Percentiles rank a stretch among this genome's conserved stretches.
Conservation (phyloP, 1,140 invertebrate species). For the Aporrectodea caliginosa region DNA sequence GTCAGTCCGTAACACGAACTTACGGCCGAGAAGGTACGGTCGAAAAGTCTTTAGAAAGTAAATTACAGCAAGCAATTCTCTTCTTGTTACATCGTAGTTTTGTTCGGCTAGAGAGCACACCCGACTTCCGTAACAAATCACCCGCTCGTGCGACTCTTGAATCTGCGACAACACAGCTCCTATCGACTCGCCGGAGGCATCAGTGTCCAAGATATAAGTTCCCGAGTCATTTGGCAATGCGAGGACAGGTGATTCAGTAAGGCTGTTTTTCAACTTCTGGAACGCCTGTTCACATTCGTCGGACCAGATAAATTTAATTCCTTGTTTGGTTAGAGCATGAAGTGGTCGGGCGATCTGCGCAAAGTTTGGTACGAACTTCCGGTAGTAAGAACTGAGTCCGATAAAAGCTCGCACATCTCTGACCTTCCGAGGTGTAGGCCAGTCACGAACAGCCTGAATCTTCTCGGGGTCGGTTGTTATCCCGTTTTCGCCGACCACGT, state of each 20-base stretch:
- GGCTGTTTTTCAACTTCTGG: constrained; percentile 16
- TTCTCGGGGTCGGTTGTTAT: constrained; percentile 9
- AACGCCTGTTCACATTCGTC: background rate
- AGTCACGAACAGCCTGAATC: background rate
- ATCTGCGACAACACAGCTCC: constrained; percentile 30
- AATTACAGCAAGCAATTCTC: constrained; percentile 37
- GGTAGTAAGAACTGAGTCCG: constrained; percentile 22
- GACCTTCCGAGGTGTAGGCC: background rate
- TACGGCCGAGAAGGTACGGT: constrained; percentile 17
- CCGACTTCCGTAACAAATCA: constrained; percentile 28
- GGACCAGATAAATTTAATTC: constrained; percentile 13
- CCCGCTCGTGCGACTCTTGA: constrained; percentile 19
- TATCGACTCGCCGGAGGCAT: constrained; percentile 23
- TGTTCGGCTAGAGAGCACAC: constrained; percentile 52
- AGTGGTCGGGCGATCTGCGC: constrained; percentile 20
- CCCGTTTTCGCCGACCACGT: background rate
- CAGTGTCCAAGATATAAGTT: constrained; percentile 27
- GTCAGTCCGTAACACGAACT: constrained; percentile 26
- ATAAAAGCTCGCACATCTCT: background rate
- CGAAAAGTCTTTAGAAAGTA: constrained; percentile 10
- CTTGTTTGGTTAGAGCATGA: background rate
- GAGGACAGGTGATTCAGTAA: constrained; percentile 29
- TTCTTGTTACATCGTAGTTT: constrained; percentile 51
- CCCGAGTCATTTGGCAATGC: constrained; percentile 16
- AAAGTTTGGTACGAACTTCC: constrained; percentile 30